Evolutionary conservation across 2,888 invertebrate species (phyloP).

Genomic region (Idaea straminata): DNA sequence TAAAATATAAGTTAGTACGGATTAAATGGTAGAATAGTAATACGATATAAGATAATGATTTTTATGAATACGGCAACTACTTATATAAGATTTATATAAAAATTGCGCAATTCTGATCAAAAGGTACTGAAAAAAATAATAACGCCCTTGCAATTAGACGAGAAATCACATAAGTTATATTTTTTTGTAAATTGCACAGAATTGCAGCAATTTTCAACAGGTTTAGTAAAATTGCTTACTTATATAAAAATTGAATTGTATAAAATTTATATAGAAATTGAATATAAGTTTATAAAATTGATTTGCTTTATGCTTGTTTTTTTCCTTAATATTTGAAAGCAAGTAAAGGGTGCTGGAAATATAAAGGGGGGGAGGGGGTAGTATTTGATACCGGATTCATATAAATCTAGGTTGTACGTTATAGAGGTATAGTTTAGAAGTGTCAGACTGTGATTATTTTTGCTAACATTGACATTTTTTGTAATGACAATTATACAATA

Average conservation of each 20-base stretch:
- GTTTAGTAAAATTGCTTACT: neutral
- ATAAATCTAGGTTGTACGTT: constrained; percentile 20
- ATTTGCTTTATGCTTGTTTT: too few species aligned
- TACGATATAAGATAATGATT: constrained; percentile 19
- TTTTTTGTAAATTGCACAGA: constrained; percentile 16
- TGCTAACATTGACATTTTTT: constrained; percentile 79
- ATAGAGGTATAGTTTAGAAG: constrained; percentile 43
- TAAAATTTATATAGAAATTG: too few species aligned
- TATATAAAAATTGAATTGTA: too few species aligned
- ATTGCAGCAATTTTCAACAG: constrained; percentile 11
- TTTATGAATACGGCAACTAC: constrained; percentile 30
- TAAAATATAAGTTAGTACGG: constrained; percentile 24
- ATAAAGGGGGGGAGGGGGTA: neutral
- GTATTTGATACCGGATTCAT: constrained; percentile 21
- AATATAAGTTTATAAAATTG: too few species aligned
- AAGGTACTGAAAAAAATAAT: too few species aligned
- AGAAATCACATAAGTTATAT: neutral
- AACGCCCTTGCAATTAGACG: neutral
- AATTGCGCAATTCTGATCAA: too few species aligned
- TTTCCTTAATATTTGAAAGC: neutral
- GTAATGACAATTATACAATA: constrained; percentile 77
- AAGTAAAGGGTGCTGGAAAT: neutral
- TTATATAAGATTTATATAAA: constrained; percentile 10
- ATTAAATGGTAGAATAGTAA: constrained; percentile 28
- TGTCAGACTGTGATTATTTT: constrained; percentile 80